Percentiles rank a stretch among this genome's conserved stretches.
Evolutionary conservation across 1,140 invertebrate genomes (phyloP).

Genomic region (Teleopsis dalmanni): DNA sequence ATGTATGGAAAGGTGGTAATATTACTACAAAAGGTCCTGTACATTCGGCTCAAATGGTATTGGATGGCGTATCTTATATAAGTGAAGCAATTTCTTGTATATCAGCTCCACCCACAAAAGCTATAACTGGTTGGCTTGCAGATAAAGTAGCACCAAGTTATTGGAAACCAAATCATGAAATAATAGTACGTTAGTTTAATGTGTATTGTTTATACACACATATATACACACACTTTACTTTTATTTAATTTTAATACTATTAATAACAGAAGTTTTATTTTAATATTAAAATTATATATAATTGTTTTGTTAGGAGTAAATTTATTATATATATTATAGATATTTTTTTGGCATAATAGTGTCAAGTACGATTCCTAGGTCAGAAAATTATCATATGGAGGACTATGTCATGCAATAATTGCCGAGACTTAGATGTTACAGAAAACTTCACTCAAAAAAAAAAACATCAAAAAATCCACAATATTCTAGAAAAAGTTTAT

Average conservation of each 20-base stretch:
- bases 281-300: too few species aligned
- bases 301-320: too few species aligned
- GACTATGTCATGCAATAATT: too few species aligned
- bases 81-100: conserved; percentile 62
- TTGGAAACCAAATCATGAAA: conserved; percentile 73
- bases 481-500: too few species aligned
- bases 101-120: conserved; percentile 62
- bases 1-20: conserved; percentile 71
- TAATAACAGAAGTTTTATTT: too few species aligned
- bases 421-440: too few species aligned
- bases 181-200: conserved; percentile 47
- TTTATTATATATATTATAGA: too few species aligned
- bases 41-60: conserved; percentile 66
- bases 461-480: too few species aligned
- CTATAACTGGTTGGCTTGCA: conserved; percentile 63
- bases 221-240: neutral
- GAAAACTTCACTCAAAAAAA: too few species aligned
- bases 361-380: too few species aligned
- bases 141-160: conserved; percentile 70
- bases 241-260: neutral
- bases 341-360: neutral
- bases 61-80: conserved; percentile 67
- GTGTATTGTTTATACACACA: neutral
- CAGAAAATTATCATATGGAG: too few species aligned
- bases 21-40: conserved; percentile 44